Evolutionary conservation across 2,797 vertebrate genomes (phyloP), one percentile per base, ranked within the genome.

Genomic region (Monodelphis domestica): DNA sequence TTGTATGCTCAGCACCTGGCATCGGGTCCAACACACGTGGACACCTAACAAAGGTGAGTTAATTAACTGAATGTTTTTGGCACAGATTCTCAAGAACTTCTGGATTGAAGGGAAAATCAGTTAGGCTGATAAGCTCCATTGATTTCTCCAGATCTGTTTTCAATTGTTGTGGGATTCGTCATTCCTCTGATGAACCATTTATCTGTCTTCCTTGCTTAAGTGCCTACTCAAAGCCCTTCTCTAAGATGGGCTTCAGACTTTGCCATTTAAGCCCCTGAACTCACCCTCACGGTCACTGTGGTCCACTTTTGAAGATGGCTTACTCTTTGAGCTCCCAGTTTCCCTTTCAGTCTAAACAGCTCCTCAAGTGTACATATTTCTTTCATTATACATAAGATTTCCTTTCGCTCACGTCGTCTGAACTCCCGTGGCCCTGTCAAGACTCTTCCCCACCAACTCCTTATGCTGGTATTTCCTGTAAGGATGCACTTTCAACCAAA

Each of bases 351-450:
- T 94, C 96, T 50, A 91, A 93, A 90, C 57, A 93, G 63, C 57
- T 94, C 95, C 89, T 94, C 95, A 97, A 38, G 93, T 70, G 95
- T 88, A 88, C 53, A 54, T 89, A n/a, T 0, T 21, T 90, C 93
- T 98, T 98, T 97, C 91, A 89, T 96, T 97, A 98, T 96, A 57
- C 94, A 94, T 91, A 94, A 93, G 92, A 91, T 95, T 97, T 98
- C 96, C 91, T 97, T 98, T 96, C 63, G 91, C 93, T 97, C 90
- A 11, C 87, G 55, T 92, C 96, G 53, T 87, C 88, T 96, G 96
- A 93, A 56, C 55, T 94, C 93, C 89, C 92, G 89, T 94, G 90
- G 94, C 93, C 94, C 95, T 96, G 96, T 96, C 96, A 97, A 97
- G 97, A 94, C 95, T 87, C 89, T 97, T 97, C 89, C 94, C 54